Evolutionary conservation across 35 echinoderm and acorn worm genomes (phyloP).

Genomic region (Patiria miniata): DNA sequence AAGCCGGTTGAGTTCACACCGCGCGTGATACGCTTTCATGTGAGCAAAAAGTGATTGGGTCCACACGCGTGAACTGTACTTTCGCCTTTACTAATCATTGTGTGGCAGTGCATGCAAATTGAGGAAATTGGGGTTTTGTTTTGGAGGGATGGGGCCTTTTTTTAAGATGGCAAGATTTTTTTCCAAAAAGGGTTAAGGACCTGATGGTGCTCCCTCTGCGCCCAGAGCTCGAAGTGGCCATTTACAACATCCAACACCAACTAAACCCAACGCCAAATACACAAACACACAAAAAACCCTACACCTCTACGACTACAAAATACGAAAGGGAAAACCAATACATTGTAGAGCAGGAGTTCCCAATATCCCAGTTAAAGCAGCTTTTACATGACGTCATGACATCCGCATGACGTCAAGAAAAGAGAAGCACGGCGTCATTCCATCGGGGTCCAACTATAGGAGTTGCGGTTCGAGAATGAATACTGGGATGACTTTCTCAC

Average conservation of each 20-base stretch:
- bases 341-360: neutral
- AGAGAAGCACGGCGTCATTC: too few relatives aligned
- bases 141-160: neutral
- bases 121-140: neutral
- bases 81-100: too few relatives aligned
- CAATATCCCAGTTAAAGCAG: neutral
- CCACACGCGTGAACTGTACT: too few relatives aligned
- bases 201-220: slow-evolving; percentile 40
- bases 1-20: too few relatives aligned
- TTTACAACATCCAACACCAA: slow-evolving; percentile 62
- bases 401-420: neutral
- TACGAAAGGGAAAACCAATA: neutral
- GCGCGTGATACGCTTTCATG: too few relatives aligned
- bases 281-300: slow-evolving; percentile 37
- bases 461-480: too few relatives aligned
- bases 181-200: neutral
- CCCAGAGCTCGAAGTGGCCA: slow-evolving; percentile 95
- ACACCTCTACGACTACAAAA: slow-evolving; percentile 33
- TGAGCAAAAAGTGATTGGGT: too few relatives aligned
- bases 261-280: slow-evolving; percentile 7
- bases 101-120: slow-evolving; percentile 1
- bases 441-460: too few relatives aligned
- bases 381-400: neutral
- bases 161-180: neutral
- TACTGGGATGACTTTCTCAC: too few relatives aligned